Evolutionary conservation across 2,888 invertebrate species (phyloP).

Genomic region (Synergus laeviventris): DNA sequence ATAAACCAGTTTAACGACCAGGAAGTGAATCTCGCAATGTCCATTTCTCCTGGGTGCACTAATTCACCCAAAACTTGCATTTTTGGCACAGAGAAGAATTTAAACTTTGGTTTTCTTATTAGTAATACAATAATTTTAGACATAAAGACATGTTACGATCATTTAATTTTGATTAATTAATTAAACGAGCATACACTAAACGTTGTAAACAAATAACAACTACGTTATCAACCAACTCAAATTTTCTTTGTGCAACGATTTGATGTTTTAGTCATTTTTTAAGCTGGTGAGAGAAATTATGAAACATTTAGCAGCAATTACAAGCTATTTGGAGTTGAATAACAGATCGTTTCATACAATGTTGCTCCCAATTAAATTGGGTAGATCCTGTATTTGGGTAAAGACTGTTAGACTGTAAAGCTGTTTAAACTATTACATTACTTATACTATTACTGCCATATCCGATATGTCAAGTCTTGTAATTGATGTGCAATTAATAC

Average conservation of each 20-base stretch:
- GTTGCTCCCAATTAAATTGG: background rate
- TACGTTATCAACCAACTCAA: too few relatives aligned
- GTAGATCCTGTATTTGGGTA: background rate
- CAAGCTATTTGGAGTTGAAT: background rate
- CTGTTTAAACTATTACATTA: background rate
- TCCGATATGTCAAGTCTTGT: too few relatives aligned
- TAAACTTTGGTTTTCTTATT: background rate
- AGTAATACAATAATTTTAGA: background rate
- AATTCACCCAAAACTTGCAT: background rate
- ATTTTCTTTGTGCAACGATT: background rate
- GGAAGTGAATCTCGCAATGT: background rate
- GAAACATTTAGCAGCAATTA: constrained; percentile 26
- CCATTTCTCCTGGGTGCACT: background rate
- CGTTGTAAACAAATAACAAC: too few relatives aligned
- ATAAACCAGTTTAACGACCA: constrained; percentile 7
- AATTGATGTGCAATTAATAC: background rate
- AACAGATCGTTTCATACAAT: background rate
- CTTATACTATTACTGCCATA: too few relatives aligned
- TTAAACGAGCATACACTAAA: too few relatives aligned
- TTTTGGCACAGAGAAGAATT: background rate
- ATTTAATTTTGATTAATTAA: too few relatives aligned
- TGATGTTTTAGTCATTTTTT: background rate
- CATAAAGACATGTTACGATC: too few relatives aligned
- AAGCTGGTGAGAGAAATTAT: background rate
- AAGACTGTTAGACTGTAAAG: background rate